These are phyloP conservation scores for Oplegnathus fasciatus DNA, from an alignment of 2,113 vertebrate species.

Conservation along the genomic window DNA sequence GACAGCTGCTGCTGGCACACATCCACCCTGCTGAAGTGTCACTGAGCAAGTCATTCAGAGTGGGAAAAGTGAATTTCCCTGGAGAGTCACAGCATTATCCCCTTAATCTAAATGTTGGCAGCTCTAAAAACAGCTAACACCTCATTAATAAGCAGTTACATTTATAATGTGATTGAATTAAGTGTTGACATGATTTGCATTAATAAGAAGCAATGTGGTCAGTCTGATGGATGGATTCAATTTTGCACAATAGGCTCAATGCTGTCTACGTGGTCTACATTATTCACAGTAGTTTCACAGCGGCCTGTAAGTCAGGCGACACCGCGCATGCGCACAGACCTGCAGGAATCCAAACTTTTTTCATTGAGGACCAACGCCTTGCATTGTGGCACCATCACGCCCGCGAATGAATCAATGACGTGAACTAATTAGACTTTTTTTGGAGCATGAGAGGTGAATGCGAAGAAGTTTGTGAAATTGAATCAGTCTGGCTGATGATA, in stretches of 20 bases:
- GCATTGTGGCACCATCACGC: conserved; percentile 77
- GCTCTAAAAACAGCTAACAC: neutral
- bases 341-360: conserved; percentile 75
- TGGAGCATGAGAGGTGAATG: neutral
- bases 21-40: conserved; percentile 17
- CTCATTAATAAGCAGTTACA: neutral
- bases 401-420: conserved; percentile 76
- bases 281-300: conserved; percentile 36
- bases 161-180: neutral
- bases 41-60: conserved; percentile 22
- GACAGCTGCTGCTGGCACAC: conserved; percentile 40
- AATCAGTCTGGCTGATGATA: neutral
- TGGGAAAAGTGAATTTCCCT: neutral
- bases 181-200: neutral
- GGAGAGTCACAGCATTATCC: neutral
- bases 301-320: conserved; percentile 27
- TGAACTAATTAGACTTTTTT: neutral
- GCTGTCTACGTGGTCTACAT: conserved; percentile 68
- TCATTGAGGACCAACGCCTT: conserved; percentile 81
- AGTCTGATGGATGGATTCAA: neutral
- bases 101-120: neutral
- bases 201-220: neutral
- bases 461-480: fast-evolving
- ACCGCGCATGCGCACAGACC: conserved; percentile 73
- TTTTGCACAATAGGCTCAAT: neutral